A percentile compares a stretch with the other conserved stretches of the same genome.
Conservation (phyloP, 2,888 invertebrate genomes). For the Andrena dorsata region DNA sequence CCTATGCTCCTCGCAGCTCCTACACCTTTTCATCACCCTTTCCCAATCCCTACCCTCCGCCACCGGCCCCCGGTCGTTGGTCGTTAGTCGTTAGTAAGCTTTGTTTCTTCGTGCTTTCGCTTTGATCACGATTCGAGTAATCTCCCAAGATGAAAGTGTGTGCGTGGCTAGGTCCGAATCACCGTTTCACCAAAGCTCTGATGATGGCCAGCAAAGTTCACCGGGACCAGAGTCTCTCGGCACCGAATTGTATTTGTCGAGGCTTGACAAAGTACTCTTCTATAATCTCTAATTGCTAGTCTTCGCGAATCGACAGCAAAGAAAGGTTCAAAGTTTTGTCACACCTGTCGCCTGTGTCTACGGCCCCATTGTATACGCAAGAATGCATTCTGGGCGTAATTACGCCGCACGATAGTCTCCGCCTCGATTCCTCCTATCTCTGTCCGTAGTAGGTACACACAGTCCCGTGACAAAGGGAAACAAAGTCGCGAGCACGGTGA, state of each 20-base stretch:
- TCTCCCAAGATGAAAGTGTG: conserved; percentile 64
- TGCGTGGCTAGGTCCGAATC: conserved; percentile 38
- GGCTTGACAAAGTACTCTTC: background rate
- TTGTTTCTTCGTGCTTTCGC: conserved; percentile 59
- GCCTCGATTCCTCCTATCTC: conserved; percentile 14
- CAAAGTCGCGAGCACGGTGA: conserved; percentile 25
- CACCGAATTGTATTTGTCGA: background rate
- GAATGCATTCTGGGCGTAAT: conserved; percentile 34
- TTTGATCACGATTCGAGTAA: conserved; percentile 66
- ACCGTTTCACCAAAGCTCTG: conserved; percentile 31
- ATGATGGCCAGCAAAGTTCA: background rate
- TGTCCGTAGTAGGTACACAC: background rate
- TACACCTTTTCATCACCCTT: conserved; percentile 5
- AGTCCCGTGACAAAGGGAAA: conserved; percentile 34
- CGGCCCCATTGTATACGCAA: background rate
- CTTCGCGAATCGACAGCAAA: background rate
- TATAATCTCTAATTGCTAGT: background rate
- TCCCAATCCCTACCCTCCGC: conserved; percentile 20
- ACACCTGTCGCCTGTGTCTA: background rate
- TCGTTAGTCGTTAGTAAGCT: conserved; percentile 39
- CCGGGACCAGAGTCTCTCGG: background rate
- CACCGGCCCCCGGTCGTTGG: background rate
- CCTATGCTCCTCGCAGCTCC: conserved; percentile 15
- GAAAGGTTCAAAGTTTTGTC: background rate
- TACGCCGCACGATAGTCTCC: conserved; percentile 32